Conservation (phyloP, 2,888 invertebrate species). For the Oligia strigilis region DNA sequence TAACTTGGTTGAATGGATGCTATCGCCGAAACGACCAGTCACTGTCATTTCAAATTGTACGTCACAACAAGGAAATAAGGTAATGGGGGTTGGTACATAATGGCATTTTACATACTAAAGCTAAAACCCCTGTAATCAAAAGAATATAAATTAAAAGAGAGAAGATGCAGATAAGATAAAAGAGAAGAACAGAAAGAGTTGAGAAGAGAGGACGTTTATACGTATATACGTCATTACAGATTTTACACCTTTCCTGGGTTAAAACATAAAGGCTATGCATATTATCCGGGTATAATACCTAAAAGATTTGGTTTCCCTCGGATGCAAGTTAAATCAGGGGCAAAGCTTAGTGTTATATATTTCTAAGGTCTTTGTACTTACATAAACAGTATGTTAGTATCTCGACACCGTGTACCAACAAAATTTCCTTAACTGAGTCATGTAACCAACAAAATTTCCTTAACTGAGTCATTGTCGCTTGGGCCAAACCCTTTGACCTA, state of each 20-base stretch:
- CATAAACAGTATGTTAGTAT: conserved; percentile 16
- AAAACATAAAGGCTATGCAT: neutral
- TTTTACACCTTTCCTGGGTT: neutral
- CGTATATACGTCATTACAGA: neutral
- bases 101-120: neutral
- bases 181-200: neutral
- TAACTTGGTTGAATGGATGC: conserved; percentile 43
- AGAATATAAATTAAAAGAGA: neutral
- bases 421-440: conserved; percentile 47
- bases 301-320: neutral
- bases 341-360: neutral
- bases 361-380: neutral
- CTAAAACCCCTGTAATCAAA: neutral
- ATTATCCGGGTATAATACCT: neutral
- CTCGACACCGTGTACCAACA: neutral
- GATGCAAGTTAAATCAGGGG: neutral
- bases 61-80: conserved; percentile 31
- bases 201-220: neutral
- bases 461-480: conserved; percentile 51
- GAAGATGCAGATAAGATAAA: neutral
- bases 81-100: conserved; percentile 15
- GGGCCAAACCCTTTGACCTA: conserved; percentile 67
- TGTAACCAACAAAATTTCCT: conserved; percentile 3
- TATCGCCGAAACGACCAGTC: conserved; percentile 34
- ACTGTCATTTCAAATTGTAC: conserved; percentile 36